Evolutionary conservation across 2,113 vertebrate genomes (phyloP).

Genomic region (Cathartes aura): DNA sequence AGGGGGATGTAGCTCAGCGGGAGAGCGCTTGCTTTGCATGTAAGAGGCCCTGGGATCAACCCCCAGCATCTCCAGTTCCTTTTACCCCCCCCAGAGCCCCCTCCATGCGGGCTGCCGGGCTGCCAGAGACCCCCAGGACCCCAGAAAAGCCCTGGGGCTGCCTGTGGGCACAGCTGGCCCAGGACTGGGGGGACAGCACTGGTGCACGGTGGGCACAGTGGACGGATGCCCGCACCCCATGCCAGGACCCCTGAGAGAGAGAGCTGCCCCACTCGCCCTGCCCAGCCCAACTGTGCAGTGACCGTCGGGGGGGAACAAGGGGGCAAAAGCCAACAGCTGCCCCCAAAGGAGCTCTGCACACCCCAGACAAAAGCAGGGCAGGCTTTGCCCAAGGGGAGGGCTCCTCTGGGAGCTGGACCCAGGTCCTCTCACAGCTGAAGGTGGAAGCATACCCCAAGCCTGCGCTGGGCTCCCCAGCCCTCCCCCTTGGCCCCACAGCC

Average conservation of each 20-base stretch:
- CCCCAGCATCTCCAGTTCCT: neutral
- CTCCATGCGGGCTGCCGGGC: fast-evolving
- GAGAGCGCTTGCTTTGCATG: constrained; percentile 47
- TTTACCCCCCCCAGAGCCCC: neutral
- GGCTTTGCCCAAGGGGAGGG: neutral
- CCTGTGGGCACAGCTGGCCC: neutral
- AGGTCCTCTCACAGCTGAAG: constrained; percentile 42
- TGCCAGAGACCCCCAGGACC: fast-evolving
- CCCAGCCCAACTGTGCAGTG: neutral
- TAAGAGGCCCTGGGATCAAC: constrained; percentile 72
- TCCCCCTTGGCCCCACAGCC: neutral
- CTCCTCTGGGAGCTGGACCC: constrained; percentile 53
- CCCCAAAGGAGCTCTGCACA: neutral
- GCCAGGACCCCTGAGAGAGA: too few relatives aligned
- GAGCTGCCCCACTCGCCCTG: neutral
- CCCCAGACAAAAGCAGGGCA: neutral
- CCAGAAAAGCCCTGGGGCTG: neutral
- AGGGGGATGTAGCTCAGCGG: neutral
- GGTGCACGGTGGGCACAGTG: too few relatives aligned
- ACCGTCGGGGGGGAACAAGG: neutral
- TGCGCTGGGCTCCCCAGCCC: neutral
- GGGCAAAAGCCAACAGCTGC: neutral
- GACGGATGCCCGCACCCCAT: neutral
- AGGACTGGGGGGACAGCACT: neutral
- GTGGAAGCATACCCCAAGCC: constrained; percentile 50